These are phyloP conservation scores for Alectura lathami DNA, from an alignment of 2,113 vertebrate species.

Conservation along the genomic window DNA sequence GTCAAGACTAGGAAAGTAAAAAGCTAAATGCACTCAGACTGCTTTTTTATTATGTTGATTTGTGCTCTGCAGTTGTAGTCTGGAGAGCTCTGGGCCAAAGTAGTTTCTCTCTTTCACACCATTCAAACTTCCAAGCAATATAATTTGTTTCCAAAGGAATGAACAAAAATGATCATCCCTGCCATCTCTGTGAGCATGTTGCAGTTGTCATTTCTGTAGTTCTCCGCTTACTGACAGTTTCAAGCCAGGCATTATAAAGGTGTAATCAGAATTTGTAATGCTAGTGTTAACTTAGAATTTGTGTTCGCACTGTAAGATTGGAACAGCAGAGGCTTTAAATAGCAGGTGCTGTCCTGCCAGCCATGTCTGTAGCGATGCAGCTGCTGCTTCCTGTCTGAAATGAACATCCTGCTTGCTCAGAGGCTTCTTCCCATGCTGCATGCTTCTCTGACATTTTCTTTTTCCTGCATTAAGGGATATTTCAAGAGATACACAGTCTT, in stretches of 20 bases:
- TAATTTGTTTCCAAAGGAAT: background rate
- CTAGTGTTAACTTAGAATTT: background rate
- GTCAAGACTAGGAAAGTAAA: background rate
- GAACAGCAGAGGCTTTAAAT: background rate
- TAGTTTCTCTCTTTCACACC: background rate
- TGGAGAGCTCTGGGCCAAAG: background rate
- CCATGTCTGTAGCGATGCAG: background rate
- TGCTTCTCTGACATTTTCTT: background rate
- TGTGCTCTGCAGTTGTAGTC: background rate
- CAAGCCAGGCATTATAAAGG: background rate
- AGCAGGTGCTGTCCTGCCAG: background rate
- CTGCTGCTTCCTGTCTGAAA: background rate
- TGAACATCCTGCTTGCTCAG: background rate
- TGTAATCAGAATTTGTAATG: background rate
- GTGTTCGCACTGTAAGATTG: background rate
- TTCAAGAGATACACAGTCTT: background rate
- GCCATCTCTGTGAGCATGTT: fast-evolving
- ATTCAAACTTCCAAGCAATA: background rate
- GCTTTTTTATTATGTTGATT: background rate
- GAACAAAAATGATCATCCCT: background rate
- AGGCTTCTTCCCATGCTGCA: background rate
- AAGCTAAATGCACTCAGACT: background rate
- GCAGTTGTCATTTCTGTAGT: background rate
- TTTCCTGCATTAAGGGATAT: background rate
- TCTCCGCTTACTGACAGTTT: background rate